Evolutionary conservation across 2,797 vertebrate species (phyloP).

Genomic region (Arrhamphus sclerolepis): DNA sequence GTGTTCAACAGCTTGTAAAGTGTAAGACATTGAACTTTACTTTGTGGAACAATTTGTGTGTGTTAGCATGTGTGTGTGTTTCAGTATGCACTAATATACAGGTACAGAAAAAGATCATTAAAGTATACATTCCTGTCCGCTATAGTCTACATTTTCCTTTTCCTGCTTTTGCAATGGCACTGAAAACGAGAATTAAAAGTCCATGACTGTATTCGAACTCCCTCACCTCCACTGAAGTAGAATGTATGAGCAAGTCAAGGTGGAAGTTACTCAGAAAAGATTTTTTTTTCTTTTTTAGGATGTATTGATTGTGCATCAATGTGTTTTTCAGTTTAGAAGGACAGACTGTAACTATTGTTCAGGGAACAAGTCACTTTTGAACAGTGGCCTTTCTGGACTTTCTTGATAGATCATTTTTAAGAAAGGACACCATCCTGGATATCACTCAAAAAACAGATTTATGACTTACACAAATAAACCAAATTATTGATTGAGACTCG

Average conservation of each 20-base stretch:
- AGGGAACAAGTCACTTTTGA: conserved; percentile 9
- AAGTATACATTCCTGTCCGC: conserved; percentile 21
- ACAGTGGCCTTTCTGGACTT: conserved; percentile 20
- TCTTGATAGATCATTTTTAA: conserved; percentile 3
- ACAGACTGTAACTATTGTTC: conserved; percentile 8
- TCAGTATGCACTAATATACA: background rate
- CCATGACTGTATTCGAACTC: conserved; percentile 43
- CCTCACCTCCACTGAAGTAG: conserved; percentile 47
- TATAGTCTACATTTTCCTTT: conserved; percentile 51
- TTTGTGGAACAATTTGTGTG: background rate
- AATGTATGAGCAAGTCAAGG: conserved; percentile 23
- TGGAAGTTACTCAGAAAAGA: conserved; percentile 31
- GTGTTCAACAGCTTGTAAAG: conserved; percentile 12
- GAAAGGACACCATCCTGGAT: background rate
- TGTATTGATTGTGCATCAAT: conserved; percentile 44
- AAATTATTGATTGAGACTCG: conserved; percentile 33
- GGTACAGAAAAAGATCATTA: conserved; percentile 2
- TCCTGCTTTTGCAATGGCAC: conserved; percentile 40
- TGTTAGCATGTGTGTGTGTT: background rate
- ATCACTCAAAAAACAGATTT: conserved; percentile 18
- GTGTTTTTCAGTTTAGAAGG: conserved; percentile 6
- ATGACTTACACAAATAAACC: conserved; percentile 25
- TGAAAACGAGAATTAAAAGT: conserved; percentile 53
- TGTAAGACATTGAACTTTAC: background rate
- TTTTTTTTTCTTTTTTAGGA: conserved; percentile 31